Conservation (phyloP, 2,888 invertebrate species). For the Clusia tigrina region DNA sequence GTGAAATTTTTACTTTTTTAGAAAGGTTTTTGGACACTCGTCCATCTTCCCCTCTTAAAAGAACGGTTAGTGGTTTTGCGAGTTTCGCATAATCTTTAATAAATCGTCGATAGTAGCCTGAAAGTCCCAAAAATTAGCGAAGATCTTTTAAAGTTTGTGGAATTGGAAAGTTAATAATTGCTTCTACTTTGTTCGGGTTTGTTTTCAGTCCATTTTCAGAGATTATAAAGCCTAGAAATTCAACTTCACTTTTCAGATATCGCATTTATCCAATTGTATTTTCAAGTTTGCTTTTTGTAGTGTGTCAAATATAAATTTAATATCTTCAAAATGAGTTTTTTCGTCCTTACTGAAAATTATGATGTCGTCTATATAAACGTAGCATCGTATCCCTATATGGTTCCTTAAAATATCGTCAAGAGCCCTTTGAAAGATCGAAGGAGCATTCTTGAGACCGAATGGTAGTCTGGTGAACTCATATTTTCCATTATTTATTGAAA, state of each 20-base stretch:
- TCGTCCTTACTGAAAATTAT: constrained; percentile 24
- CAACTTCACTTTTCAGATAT: constrained; percentile 43
- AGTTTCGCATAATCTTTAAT: constrained; percentile 34
- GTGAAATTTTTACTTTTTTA: too few species aligned
- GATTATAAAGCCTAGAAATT: constrained; percentile 48
- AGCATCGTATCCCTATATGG: constrained; percentile 22
- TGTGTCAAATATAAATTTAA: constrained; percentile 17
- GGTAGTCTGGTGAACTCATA: constrained; percentile 15
- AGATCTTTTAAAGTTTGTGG: constrained; percentile 34
- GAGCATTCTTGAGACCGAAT: constrained; percentile 24
- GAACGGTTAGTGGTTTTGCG: constrained; percentile 34
- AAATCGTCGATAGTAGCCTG: constrained; percentile 38
- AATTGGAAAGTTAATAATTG: constrained; percentile 34
- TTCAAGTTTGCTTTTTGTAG: constrained; percentile 23
- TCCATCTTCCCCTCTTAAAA: constrained; percentile 32
- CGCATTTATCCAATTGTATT: constrained; percentile 40
- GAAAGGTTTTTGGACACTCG: too few species aligned
- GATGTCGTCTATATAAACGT: constrained; percentile 30
- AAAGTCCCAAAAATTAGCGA: constrained; percentile 9
- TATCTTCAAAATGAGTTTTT: constrained; percentile 19
- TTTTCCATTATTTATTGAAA: constrained; percentile 22
- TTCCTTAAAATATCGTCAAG: constrained; percentile 23
- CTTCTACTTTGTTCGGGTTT: constrained; percentile 39
- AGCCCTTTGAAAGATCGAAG: constrained; percentile 25
- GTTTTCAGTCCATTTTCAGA: constrained; percentile 41